These are phyloP conservation scores for Sebastes cheni DNA, from an alignment of 2,797 vertebrate genomes.

Conservation along the genomic window DNA sequence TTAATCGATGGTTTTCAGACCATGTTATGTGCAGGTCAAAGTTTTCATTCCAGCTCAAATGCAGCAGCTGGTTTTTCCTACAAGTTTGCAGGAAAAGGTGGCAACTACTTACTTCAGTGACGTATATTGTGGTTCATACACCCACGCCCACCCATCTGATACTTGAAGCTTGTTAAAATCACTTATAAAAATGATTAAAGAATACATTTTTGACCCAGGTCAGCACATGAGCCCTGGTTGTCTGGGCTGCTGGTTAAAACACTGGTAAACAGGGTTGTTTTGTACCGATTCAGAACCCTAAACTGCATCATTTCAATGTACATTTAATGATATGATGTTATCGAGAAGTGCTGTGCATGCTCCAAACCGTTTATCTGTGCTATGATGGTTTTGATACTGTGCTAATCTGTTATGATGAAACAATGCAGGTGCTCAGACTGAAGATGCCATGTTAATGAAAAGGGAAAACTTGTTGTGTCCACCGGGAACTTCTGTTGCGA, in stretches of 20 bases:
- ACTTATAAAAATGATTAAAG: neutral
- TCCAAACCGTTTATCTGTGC: neutral
- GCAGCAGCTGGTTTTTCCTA: neutral
- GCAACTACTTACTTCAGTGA: neutral
- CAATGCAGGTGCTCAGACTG: neutral
- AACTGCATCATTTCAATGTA: neutral
- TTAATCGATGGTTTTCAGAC: neutral
- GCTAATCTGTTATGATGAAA: neutral
- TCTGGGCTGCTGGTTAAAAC: neutral
- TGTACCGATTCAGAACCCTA: conserved; percentile 3
- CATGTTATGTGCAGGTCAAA: neutral
- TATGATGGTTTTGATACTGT: neutral
- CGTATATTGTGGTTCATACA: neutral
- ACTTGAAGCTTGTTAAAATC: conserved; percentile 3
- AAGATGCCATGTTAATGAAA: neutral
- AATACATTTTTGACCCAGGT: conserved; percentile 15
- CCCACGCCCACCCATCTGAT: conserved; percentile 30
- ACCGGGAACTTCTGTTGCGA: neutral
- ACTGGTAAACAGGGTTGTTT: conserved; percentile 15
- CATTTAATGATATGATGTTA: conserved; percentile 8
- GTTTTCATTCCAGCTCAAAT: neutral
- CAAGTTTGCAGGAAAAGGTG: neutral
- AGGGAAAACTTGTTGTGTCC: neutral
- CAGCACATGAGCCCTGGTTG: neutral
- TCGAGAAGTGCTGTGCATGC: conserved; percentile 31